phyloP scores from a whole-genome alignment of 2,797 vertebrate genomes.

The Allochrocebus solatus region DNA sequence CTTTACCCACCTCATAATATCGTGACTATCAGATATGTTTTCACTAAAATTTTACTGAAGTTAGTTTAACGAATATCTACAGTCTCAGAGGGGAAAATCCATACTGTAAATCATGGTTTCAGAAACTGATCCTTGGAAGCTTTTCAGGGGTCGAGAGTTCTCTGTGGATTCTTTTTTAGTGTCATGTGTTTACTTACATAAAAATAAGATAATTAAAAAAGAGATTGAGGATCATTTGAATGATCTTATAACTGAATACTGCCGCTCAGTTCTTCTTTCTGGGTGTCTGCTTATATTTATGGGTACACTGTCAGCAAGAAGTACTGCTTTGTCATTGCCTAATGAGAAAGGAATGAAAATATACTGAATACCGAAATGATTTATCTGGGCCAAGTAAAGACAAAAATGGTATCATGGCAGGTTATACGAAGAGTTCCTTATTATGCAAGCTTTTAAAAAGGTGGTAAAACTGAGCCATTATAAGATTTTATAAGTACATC shows the following conservation, averaged over 20 bases:
- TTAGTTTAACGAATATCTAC: background rate
- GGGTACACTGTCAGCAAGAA: background rate
- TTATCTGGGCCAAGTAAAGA: background rate
- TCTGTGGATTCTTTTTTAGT: background rate
- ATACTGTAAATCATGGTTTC: background rate
- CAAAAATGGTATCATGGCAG: conserved; percentile 22
- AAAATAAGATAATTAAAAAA: background rate
- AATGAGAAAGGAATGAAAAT: conserved; percentile 22
- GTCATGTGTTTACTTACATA: background rate
- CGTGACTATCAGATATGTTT: background rate
- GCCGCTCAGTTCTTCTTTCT: background rate
- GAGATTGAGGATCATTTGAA: background rate
- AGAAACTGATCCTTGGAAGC: background rate
- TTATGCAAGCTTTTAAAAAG: background rate
- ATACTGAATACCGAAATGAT: background rate
- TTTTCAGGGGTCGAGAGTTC: background rate
- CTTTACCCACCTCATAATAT: background rate
- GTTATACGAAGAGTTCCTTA: conserved; percentile 20
- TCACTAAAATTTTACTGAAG: conserved; percentile 25
- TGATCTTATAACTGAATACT: background rate
- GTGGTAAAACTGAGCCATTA: conserved; percentile 45
- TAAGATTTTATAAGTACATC: background rate
- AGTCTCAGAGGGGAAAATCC: background rate
- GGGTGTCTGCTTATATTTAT: background rate
- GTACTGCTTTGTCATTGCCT: background rate